A percentile compares a stretch with the other conserved stretches of the same genome.
Evolutionary conservation across 2,888 invertebrate species (phyloP).

Genomic region (Escarpia spicata): DNA sequence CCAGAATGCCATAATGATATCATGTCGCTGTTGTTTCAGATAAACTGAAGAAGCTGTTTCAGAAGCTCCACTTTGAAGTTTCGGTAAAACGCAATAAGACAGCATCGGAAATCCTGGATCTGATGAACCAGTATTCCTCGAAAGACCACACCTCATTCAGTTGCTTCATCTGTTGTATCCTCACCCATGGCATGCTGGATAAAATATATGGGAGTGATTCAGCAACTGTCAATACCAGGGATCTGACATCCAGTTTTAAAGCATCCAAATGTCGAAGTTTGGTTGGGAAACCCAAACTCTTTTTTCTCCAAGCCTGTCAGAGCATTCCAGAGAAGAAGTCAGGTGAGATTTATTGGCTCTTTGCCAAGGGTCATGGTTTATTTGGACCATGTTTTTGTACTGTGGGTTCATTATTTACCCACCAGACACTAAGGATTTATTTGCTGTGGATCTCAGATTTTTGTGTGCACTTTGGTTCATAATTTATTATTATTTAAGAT

Average conservation of each 20-base stretch:
- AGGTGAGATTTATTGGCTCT: neutral
- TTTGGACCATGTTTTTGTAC: neutral
- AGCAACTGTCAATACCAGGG: constrained; percentile 42
- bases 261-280: constrained; percentile 50
- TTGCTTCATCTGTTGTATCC: constrained; percentile 57
- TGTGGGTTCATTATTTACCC: neutral
- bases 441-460: neutral
- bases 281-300: constrained; percentile 61
- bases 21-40: neutral
- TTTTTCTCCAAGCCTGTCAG: constrained; percentile 61
- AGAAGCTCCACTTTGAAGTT: neutral
- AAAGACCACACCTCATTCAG: constrained; percentile 48
- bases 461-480: neutral
- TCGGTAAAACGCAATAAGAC: neutral
- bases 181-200: constrained; percentile 53
- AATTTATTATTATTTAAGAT: no score
- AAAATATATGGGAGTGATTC: constrained; percentile 52
- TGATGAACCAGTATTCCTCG: neutral
- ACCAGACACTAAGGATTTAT: neutral
- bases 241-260: constrained; percentile 48
- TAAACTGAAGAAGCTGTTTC: neutral
- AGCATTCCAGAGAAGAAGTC: constrained; percentile 49
- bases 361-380: no score
- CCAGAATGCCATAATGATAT: neutral
- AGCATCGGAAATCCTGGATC: neutral